phyloP scores from a whole-genome alignment of 92 coral and sea anemone genomes.

The Heteractis magnifica region DNA sequence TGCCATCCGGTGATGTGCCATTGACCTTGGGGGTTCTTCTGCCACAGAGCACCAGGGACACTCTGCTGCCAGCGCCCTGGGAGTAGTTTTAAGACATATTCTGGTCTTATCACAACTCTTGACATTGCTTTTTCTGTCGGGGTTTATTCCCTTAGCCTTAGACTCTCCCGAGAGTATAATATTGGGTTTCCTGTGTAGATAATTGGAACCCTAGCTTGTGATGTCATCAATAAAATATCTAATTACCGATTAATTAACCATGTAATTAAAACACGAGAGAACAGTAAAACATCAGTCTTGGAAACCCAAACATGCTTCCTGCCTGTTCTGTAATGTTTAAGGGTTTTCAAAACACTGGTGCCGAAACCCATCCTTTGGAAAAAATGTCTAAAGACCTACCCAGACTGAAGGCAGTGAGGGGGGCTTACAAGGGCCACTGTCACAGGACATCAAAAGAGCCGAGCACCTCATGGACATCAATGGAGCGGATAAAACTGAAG shows the following conservation, averaged over 20 bases:
- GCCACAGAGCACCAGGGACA: constrained; percentile 8
- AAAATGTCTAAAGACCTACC: too few species aligned
- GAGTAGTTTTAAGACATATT: not conserved
- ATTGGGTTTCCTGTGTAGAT: too few species aligned
- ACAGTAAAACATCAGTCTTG: too few species aligned
- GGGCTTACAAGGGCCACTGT: constrained; percentile 46
- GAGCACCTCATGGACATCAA: constrained; percentile 39
- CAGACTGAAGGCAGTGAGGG: constrained; percentile 36
- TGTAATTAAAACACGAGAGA: too few species aligned
- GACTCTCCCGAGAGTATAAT: constrained; percentile 20
- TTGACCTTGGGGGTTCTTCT: constrained; percentile 5
- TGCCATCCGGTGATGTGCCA: not conserved
- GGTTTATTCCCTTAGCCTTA: constrained; percentile 13
- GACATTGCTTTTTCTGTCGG: not conserved
- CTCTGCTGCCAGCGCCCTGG: constrained; percentile 3
- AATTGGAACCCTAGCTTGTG: too few species aligned
- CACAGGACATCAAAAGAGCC: constrained; percentile 45
- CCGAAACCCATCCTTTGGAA: too few species aligned
- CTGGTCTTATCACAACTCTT: not conserved
- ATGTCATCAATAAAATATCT: too few species aligned
- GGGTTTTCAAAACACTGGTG: too few species aligned
- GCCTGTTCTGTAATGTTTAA: too few species aligned
- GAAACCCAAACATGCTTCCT: too few species aligned
- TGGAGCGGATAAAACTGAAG: constrained; percentile 16
- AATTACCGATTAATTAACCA: too few species aligned